These are phyloP conservation scores for Mesoclemmys tuberculata DNA, from an alignment of 2,113 vertebrate genomes.

Conservation along the genomic window DNA sequence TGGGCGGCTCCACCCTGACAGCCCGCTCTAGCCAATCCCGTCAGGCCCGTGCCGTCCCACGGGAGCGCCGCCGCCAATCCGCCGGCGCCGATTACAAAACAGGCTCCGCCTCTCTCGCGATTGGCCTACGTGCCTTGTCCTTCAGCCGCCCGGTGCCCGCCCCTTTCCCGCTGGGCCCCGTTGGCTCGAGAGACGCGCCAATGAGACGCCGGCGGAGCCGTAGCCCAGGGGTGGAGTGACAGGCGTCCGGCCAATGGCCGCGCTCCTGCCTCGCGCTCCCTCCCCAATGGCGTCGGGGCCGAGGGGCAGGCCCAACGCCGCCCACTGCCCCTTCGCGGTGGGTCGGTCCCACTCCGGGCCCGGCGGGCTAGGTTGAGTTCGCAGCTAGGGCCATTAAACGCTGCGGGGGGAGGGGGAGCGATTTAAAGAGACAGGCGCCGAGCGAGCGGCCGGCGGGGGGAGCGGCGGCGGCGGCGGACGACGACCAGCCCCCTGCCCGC, in stretches of 20 bases:
- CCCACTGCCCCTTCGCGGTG: constrained; percentile 24
- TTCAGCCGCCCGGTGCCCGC: background rate
- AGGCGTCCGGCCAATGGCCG: fast-evolving
- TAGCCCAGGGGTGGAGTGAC: background rate
- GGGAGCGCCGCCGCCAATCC: fast-evolving
- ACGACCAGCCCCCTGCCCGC: constrained; percentile 25
- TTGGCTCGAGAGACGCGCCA: constrained; percentile 1
- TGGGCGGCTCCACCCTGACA: background rate
- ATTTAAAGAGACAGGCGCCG: constrained; percentile 50
- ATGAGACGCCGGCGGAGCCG: background rate
- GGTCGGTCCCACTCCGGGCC: constrained; percentile 64
- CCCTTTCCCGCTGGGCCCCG: constrained; percentile 28
- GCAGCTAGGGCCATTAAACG: constrained; percentile 58
- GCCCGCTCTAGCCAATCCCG: background rate
- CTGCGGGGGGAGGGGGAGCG: constrained; percentile 26
- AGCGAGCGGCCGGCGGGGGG: constrained; percentile 41
- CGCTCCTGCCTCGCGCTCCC: background rate
- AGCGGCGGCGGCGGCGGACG: constrained; percentile 29
- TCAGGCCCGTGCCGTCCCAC: background rate
- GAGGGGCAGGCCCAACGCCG: constrained; percentile 27
- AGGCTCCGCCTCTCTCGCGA: fast-evolving
- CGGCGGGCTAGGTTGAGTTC: constrained; percentile 60
- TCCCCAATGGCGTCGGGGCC: constrained; percentile 3
- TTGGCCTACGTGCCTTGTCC: background rate
- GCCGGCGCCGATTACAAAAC: fast-evolving